A percentile compares a stretch with the other conserved stretches of the same genome.
Conservation (phyloP, 2,113 vertebrate species). For the Cyprinodon brontotheroides region DNA sequence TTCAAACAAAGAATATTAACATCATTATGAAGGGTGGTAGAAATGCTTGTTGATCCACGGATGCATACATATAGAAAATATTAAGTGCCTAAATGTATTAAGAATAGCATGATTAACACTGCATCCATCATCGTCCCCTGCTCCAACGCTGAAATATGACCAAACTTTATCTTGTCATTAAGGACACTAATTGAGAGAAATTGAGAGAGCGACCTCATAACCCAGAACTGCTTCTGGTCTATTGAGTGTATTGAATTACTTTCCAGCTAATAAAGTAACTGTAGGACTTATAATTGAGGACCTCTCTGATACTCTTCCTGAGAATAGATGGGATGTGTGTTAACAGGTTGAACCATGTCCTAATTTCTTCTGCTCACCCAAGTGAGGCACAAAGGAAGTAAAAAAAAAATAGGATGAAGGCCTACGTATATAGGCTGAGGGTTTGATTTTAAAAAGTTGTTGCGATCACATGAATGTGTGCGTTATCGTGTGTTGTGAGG, state of each 20-base stretch:
- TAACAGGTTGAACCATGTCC: slow-evolving; percentile 68
- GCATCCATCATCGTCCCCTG: slow-evolving; percentile 38
- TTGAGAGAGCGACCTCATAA: slow-evolving; percentile 58
- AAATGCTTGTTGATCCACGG: slow-evolving; percentile 20
- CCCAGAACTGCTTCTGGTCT: slow-evolving; percentile 56
- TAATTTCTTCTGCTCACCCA: slow-evolving; percentile 59
- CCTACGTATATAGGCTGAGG: slow-evolving; percentile 51
- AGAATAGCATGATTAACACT: slow-evolving; percentile 8
- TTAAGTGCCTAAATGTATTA: slow-evolving; percentile 39
- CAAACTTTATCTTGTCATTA: slow-evolving; percentile 41
- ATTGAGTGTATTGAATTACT: slow-evolving; percentile 49
- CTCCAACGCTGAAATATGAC: slow-evolving; percentile 31
- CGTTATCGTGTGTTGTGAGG: slow-evolving; percentile 65
- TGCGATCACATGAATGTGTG: slow-evolving; percentile 63
- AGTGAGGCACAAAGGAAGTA: slow-evolving; percentile 53
- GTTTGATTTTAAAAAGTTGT: slow-evolving; percentile 72
- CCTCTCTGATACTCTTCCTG: slow-evolving; percentile 31
- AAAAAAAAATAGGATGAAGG: slow-evolving; percentile 25
- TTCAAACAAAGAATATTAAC: slow-evolving; percentile 40
- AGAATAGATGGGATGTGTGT: slow-evolving; percentile 67
- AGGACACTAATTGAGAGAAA: slow-evolving; percentile 58
- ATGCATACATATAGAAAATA: slow-evolving; percentile 10
- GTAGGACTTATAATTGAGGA: slow-evolving; percentile 61
- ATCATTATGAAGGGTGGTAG: slow-evolving; percentile 27
- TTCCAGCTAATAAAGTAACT: slow-evolving; percentile 50